Conservation (phyloP, 2,797 vertebrate genomes). For the Peromyscus eremicus region DNA sequence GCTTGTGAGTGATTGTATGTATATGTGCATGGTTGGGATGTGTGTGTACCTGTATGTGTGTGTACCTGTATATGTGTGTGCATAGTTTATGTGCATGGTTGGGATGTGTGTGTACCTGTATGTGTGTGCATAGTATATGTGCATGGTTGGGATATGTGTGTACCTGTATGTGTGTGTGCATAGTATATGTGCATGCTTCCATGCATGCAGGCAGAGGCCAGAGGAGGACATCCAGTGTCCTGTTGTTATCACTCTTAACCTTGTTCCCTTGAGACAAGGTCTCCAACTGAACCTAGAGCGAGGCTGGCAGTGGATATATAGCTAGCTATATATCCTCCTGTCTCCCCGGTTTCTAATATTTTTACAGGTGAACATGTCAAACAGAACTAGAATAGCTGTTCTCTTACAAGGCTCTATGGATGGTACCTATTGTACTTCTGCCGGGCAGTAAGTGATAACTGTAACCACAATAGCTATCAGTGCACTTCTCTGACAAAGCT, state of each 20-base stretch:
- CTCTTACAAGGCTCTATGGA: slow-evolving; percentile 23
- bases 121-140: too few species aligned
- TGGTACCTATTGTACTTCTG: slow-evolving; percentile 52
- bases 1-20: background rate
- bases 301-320: background rate
- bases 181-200: background rate
- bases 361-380: slow-evolving; percentile 16
- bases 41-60: background rate
- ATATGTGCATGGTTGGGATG: background rate
- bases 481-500: slow-evolving; percentile 64
- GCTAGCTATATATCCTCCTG: background rate
- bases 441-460: slow-evolving; percentile 29
- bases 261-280: background rate
- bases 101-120: too few species aligned
- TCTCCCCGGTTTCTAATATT: background rate
- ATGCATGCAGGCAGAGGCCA: background rate
- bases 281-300: background rate
- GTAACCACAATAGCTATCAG: slow-evolving; percentile 55
- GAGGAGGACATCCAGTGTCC: background rate
- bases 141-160: too few species aligned
- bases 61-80: too few species aligned
- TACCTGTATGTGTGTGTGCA: too few species aligned
- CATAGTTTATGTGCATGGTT: too few species aligned
- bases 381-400: slow-evolving; percentile 46
- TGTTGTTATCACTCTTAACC: background rate